phyloP scores from a whole-genome alignment of 2,797 vertebrate species.

The Xenentodon cancila region DNA sequence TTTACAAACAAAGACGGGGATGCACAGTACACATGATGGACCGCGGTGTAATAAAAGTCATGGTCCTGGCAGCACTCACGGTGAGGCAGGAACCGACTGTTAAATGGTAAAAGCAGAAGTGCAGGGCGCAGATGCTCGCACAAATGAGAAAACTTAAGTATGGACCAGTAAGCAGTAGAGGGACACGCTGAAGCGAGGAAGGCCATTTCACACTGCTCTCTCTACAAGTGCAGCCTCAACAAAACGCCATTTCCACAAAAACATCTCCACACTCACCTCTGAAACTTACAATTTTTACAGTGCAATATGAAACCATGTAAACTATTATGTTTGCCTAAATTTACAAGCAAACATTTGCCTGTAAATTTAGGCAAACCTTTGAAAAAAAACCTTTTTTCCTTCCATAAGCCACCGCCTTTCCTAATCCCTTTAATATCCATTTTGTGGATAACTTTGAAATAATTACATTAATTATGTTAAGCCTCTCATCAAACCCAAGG shows the following conservation, averaged over 20 bases:
- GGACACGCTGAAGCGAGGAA: conserved; percentile 2
- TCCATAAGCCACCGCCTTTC: conserved; percentile 11
- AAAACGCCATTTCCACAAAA: neutral
- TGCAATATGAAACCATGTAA: neutral
- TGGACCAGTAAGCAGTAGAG: neutral
- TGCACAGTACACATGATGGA: too few species aligned
- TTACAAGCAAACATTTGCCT: neutral
- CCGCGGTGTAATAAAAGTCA: too few species aligned
- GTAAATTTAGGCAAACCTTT: too few species aligned
- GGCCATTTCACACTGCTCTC: conserved; percentile 17
- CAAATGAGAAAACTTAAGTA: conserved; percentile 40
- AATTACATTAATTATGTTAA: conserved; percentile 70
- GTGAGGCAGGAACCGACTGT: too few species aligned
- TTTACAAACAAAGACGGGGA: too few species aligned
- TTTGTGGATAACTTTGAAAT: conserved; percentile 44
- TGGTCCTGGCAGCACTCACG: too few species aligned
- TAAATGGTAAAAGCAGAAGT: too few species aligned
- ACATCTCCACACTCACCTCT: neutral
- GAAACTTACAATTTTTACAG: neutral
- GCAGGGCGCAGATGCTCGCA: conserved; percentile 9
- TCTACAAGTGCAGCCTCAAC: neutral
- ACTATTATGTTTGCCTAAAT: neutral
- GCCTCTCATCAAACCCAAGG: conserved; percentile 42
- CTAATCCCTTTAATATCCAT: conserved; percentile 42
- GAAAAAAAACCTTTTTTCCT: too few species aligned